Percentiles rank a stretch among this genome's conserved stretches.
Conservation (phyloP, 2,113 vertebrate species). For the Osmerus mordax region DNA sequence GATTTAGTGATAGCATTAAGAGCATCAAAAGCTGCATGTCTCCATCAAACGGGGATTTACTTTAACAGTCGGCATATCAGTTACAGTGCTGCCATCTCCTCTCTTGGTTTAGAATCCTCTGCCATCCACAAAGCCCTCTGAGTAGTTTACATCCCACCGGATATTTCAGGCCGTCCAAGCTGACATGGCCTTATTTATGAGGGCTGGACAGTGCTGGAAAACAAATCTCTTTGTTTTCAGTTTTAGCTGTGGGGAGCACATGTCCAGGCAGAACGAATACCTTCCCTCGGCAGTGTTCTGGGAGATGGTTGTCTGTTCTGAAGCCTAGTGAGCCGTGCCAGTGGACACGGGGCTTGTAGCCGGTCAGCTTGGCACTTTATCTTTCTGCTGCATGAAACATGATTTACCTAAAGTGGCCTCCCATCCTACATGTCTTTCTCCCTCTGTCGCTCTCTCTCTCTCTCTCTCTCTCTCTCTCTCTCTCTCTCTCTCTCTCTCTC, state of each 20-base stretch:
- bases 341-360: constrained; percentile 27
- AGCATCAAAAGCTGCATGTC: no score
- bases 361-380: constrained; percentile 39
- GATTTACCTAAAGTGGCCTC: constrained; percentile 44
- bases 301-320: constrained; percentile 11
- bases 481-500: no score
- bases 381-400: constrained; percentile 39
- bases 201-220: constrained; percentile 20
- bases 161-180: constrained; percentile 25
- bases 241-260: constrained; percentile 29
- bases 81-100: background rate
- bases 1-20: no score
- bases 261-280: constrained; percentile 49
- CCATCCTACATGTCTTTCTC: constrained; percentile 31
- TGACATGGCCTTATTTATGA: constrained; percentile 28
- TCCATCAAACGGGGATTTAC: no score
- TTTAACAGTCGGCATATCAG: no score
- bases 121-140: background rate
- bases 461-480: no score
- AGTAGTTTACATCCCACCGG: constrained; percentile 8
- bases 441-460: constrained; percentile 24
- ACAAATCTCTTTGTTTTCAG: constrained; percentile 42
- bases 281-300: constrained; percentile 39
- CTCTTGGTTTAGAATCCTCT: no score
- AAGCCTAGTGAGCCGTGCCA: constrained; percentile 23